Percentiles rank a stretch among this genome's conserved stretches.
phyloP scores from a whole-genome alignment of 2,113 vertebrate species.

The Agelaius phoeniceus region DNA sequence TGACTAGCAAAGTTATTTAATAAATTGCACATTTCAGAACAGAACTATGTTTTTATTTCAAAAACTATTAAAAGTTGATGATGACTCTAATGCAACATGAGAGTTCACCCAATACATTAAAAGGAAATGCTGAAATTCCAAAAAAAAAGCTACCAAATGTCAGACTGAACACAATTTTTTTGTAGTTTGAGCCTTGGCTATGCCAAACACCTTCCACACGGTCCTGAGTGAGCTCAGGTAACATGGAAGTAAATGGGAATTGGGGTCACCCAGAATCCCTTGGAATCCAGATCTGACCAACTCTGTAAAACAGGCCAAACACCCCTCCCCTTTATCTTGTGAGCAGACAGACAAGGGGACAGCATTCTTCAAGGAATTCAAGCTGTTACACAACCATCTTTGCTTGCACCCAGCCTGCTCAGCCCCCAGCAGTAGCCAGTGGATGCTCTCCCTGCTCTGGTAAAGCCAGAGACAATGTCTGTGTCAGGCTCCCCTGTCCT shows the following conservation, averaged over 20 bases:
- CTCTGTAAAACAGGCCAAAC: not conserved
- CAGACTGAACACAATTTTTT: not conserved
- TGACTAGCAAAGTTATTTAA: slow-evolving; percentile 70
- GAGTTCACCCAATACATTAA: slow-evolving; percentile 35
- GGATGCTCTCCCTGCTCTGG: slow-evolving; percentile 1
- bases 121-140: slow-evolving; percentile 14
- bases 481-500: slow-evolving; percentile 16
- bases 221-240: not conserved
- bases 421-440: slow-evolving; percentile 22
- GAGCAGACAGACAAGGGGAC: not conserved
- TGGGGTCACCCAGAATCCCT: not conserved
- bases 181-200: not conserved
- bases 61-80: slow-evolving; percentile 53
- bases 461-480: slow-evolving; percentile 30
- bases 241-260: not conserved
- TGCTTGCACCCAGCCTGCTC: not conserved
- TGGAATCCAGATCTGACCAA: not conserved
- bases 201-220: not conserved
- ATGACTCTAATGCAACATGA: not conserved
- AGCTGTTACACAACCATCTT: not conserved
- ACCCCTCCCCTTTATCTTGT: not conserved
- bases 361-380: not conserved
- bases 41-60: slow-evolving; percentile 58
- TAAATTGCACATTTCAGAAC: slow-evolving; percentile 68
- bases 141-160: not conserved